Percentiles rank a stretch among this genome's conserved stretches.
These are phyloP conservation scores for Apotomis capreana DNA, from an alignment of 2,888 invertebrate genomes.

Conservation along the genomic window DNA sequence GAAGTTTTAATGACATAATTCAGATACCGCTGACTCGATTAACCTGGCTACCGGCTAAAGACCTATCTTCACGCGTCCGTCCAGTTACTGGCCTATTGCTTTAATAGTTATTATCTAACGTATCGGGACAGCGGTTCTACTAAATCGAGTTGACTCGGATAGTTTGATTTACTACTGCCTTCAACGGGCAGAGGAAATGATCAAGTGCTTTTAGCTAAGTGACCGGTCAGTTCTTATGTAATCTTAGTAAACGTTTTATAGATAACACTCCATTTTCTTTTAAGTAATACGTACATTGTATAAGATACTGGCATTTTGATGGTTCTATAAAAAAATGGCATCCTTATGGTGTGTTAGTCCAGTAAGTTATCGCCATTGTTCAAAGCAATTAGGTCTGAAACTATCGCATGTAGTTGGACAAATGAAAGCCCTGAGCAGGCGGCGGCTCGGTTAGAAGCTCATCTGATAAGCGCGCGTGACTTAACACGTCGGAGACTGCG, in stretches of 20 bases:
- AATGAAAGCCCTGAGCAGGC: slow-evolving; percentile 36
- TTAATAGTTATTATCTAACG: slow-evolving; percentile 65
- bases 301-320: background rate
- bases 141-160: slow-evolving; percentile 56
- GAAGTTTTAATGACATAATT: slow-evolving; percentile 80
- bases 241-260: slow-evolving; percentile 4
- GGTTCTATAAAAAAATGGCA: background rate
- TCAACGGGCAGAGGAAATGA: slow-evolving; percentile 25
- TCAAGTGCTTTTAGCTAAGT: slow-evolving; percentile 28
- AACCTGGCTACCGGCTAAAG: slow-evolving; percentile 70
- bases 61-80: slow-evolving; percentile 65
- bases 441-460: slow-evolving; percentile 52
- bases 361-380: background rate
- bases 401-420: slow-evolving; percentile 37
- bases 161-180: slow-evolving; percentile 51
- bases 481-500: slow-evolving; percentile 53
- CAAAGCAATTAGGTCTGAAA: slow-evolving; percentile 27
- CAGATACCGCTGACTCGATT: slow-evolving; percentile 77
- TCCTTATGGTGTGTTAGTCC: background rate
- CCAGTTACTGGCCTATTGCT: slow-evolving; percentile 56
- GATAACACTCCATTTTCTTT: slow-evolving; percentile 4
- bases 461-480: slow-evolving; percentile 62
- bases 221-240: slow-evolving; percentile 22
- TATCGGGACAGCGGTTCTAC: slow-evolving; percentile 55
- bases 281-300: slow-evolving; percentile 6